Evolutionary conservation across 2,888 invertebrate species (phyloP), one percentile per base, ranked within the genome.

Genomic region (Cynaeus angustus): DNA sequence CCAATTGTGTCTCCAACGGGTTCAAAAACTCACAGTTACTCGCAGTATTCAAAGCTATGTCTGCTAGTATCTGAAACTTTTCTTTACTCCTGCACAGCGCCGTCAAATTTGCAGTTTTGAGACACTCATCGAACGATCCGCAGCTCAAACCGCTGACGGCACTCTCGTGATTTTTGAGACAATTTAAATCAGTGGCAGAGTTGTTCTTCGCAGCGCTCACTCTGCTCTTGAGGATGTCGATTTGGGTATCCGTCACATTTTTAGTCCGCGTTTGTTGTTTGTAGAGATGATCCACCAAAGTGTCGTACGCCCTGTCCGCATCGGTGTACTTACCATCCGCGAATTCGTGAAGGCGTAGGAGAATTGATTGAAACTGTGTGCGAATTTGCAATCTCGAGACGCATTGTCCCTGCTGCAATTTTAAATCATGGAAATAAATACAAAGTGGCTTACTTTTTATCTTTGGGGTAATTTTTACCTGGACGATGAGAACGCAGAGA

Each of bases 1-100:
- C 13, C 16, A 26, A 2, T 14, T 48, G 48, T 12, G 21, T 48
- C 1, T 48, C 48, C 13, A 16, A 16, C 5, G 16, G 48, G 8
- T 48, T 48, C 13, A 48, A 48, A 13, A n/a, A 48, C n/a, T 4
- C 14, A 16, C 48, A 48, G n/a, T 26, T 6, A 26, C n/a, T 6
- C 6, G 16, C 7, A 48, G 48, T 26, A 8, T 16, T 48, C 8
- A n/a, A 1, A 12, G 48, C 48, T 5, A 16, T 16, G 7, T 26
- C 7, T n/a, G 21, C 26, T 4, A 48, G 13, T 6, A n/a, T 14
- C 3, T 16, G 4, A 48, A 48, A 48, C 16, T 26, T 48, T 16
- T n/a, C 48, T 8, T 13, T 48, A 26, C 16, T 48, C 13, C 5
- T 13, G 0, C 46, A n/a, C 13, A 46, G 9, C 3, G 13, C 10